Evolutionary conservation across 2,888 invertebrate genomes (phyloP), one percentile per base, ranked within the genome.

Genomic region (Tetramorium bicarinatum): DNA sequence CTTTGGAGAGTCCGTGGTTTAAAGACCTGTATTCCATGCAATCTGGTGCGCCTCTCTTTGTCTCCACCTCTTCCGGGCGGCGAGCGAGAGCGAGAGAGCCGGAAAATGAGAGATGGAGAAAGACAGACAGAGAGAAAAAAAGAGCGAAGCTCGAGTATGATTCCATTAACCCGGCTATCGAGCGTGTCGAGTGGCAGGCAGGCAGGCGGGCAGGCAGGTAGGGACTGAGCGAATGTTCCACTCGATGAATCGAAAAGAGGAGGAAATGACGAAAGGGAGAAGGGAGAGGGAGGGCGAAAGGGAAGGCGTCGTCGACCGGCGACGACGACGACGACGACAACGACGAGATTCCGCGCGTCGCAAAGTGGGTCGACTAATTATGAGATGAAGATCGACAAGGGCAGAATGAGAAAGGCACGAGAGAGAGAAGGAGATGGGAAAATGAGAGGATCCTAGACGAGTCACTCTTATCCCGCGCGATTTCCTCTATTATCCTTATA

Each of bases 281-380:
- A 11, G 29, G 54, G 13, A 18, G 54, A 66, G 13, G n/a, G 54
- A 66, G 29, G 75, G 13, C 49, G 59, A 41, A 34, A 62, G 71
- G 62, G 67, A 72, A 82, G 75, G 59, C 54, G 29, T 56, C 38
- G 64, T 61, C 52, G 61, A 66, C 75, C 47, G 71, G 56, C 25
- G 75, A 59, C 25, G 62, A 56, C 15, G 29, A 25, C 25, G 25
- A 29, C 29, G 74, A 41, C 69, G 74, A 49, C 72, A 80, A 71
- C 83, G 82, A 67, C 67, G 83, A 72, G 72, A 88, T 88, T 83
- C 76, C 82, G 76, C 54, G 84, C 61, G 80, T 83, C 67, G 88
- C 62, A 82, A 88, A 88, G 89, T 88, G 87, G 88, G 84, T 89
- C 86, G 87, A 85, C 89, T 88, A 88, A 88, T 88, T 89, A 86